Conservation (phyloP, 1,140 invertebrate species). For the Pseudomyrmex pallidus region DNA sequence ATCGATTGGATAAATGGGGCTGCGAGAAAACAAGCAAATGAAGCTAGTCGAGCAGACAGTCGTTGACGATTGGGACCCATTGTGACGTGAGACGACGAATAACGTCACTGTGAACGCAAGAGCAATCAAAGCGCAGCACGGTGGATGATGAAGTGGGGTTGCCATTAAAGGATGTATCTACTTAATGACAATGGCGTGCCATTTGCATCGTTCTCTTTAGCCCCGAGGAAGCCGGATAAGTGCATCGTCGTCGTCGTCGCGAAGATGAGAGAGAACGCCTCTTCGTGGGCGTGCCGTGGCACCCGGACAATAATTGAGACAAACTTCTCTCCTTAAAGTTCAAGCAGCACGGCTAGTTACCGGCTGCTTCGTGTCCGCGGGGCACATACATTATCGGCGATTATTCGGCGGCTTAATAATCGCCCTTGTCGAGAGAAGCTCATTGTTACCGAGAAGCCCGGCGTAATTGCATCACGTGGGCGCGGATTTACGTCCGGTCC, state of each 20-base stretch:
- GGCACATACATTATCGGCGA: slow-evolving; percentile 60
- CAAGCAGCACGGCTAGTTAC: slow-evolving; percentile 22
- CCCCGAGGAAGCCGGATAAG: slow-evolving; percentile 71
- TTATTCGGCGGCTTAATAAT: slow-evolving; percentile 49
- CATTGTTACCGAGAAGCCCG: slow-evolving; percentile 42
- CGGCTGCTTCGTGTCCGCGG: slow-evolving; percentile 34
- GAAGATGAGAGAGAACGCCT: slow-evolving; percentile 58
- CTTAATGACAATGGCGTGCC: slow-evolving; percentile 72
- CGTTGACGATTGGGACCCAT: neutral
- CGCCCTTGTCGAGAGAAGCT: neutral
- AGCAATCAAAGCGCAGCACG: slow-evolving; percentile 64
- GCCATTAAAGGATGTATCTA: slow-evolving; percentile 74
- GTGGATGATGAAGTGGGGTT: slow-evolving; percentile 56
- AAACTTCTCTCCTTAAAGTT: slow-evolving; percentile 70
- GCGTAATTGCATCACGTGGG: slow-evolving; percentile 54
- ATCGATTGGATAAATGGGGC: neutral
- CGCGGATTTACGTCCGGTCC: slow-evolving; percentile 37
- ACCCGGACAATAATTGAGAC: slow-evolving; percentile 69
- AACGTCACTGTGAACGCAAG: slow-evolving; percentile 31
- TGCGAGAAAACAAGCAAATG: slow-evolving; percentile 22
- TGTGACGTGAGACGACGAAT: slow-evolving; percentile 6
- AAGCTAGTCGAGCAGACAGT: neutral
- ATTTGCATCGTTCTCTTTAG: slow-evolving; percentile 69
- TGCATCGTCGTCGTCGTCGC: slow-evolving; percentile 32
- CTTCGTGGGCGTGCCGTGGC: slow-evolving; percentile 24